Percentiles rank a stretch among this genome's conserved stretches.
phyloP scores from a whole-genome alignment of 2,113 vertebrate species.

The Menidia beryllina region DNA sequence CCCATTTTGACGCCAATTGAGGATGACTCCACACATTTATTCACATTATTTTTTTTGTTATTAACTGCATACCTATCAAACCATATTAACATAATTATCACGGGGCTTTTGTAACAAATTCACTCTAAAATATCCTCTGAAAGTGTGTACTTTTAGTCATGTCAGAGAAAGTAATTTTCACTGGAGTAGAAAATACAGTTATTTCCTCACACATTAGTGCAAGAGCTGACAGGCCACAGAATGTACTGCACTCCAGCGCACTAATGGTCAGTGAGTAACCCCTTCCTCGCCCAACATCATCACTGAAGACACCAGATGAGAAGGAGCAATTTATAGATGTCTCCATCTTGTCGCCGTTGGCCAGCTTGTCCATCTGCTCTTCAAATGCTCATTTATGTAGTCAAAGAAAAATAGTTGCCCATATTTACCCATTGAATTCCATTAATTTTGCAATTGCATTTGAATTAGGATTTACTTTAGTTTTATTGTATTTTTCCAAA shows the following conservation, averaged over 20 bases:
- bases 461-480: constrained; percentile 17
- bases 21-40: too few species aligned
- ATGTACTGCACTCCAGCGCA: constrained; percentile 70
- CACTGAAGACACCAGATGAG: constrained; percentile 52
- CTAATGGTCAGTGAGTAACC: constrained; percentile 78
- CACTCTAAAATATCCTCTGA: constrained; percentile 23
- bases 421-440: not conserved
- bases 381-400: constrained; percentile 19
- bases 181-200: constrained; percentile 66
- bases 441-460: constrained; percentile 13
- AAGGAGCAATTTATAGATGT: constrained; percentile 62
- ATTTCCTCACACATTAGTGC: constrained; percentile 74
- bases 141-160: constrained; percentile 53
- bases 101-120: constrained; percentile 34
- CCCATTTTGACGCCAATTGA: too few species aligned
- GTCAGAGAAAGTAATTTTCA: constrained; percentile 62
- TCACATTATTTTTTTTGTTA: not conserved
- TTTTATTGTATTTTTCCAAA: constrained; percentile 23
- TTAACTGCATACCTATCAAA: constrained; percentile 1
- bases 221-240: constrained; percentile 73
- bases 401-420: not conserved
- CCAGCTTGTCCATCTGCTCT: constrained; percentile 36
- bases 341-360: constrained; percentile 33
- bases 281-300: constrained; percentile 21
- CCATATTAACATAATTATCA: constrained; percentile 24